Percentiles rank a stretch among this genome's conserved stretches.
These are phyloP conservation scores for Ceyx cyanopectus DNA, from an alignment of 2,113 vertebrate genomes.

Conservation along the genomic window DNA sequence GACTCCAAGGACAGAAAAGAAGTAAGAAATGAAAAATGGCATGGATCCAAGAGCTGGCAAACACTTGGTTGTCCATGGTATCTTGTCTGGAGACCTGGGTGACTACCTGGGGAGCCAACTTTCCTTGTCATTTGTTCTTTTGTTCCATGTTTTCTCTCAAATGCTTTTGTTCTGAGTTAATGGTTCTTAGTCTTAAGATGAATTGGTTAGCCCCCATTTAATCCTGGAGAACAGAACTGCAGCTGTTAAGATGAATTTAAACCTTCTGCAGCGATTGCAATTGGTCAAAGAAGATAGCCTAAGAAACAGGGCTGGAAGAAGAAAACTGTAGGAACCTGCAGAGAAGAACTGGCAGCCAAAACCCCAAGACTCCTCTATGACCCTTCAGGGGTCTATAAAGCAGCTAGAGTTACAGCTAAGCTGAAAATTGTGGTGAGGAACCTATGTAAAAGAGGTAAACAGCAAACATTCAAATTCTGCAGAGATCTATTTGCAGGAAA, in stretches of 20 bases:
- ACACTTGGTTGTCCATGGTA: neutral
- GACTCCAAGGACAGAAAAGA: neutral
- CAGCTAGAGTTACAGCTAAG: neutral
- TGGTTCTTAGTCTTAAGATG: neutral
- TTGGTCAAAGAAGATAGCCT: neutral
- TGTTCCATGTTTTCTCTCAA: neutral
- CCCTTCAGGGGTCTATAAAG: neutral
- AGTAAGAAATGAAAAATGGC: neutral
- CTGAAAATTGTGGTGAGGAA: neutral
- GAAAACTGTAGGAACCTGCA: neutral
- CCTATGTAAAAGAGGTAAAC: neutral
- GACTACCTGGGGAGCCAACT: neutral
- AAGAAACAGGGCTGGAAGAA: neutral
- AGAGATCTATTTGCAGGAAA: neutral
- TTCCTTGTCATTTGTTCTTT: neutral
- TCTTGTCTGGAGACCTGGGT: neutral
- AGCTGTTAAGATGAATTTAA: neutral
- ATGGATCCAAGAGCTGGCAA: neutral
- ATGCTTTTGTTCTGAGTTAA: neutral
- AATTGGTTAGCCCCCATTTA: neutral
- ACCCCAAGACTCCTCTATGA: neutral
- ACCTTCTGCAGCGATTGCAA: neutral
- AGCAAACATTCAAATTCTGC: neutral
- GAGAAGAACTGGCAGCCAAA: neutral
- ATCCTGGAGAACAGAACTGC: neutral